Evolutionary conservation across 2,113 vertebrate genomes (phyloP).

Genomic region (Pimephales promelas): DNA sequence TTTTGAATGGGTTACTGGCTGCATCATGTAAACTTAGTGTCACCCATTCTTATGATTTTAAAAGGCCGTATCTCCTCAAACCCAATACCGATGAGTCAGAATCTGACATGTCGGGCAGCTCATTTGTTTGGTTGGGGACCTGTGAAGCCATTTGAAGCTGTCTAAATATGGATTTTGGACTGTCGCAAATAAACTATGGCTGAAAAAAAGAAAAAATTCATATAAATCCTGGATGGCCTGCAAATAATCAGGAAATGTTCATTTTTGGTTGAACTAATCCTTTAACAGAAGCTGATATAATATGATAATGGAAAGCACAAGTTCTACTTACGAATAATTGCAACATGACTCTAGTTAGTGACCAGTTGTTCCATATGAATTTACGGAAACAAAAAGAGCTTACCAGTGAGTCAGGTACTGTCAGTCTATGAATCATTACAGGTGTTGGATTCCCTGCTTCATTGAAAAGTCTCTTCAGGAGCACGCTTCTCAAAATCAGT

Average conservation of each 20-base stretch:
- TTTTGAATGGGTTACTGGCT: too few species aligned
- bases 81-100: neutral
- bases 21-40: too few species aligned
- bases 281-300: neutral
- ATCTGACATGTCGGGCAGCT: neutral
- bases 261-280: too few species aligned
- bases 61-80: neutral
- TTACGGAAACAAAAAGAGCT: neutral
- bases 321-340: neutral
- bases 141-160: too few species aligned
- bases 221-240: too few species aligned
- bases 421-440: neutral
- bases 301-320: neutral
- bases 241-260: too few species aligned
- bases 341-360: neutral
- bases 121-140: too few species aligned
- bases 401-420: neutral
- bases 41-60: neutral
- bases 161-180: too few species aligned
- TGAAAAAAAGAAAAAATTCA: too few species aligned
- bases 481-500: neutral
- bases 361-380: conserved; percentile 3
- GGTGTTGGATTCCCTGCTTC: neutral
- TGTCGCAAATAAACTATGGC: too few species aligned
- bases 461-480: neutral